Evolutionary conservation across 1,140 invertebrate species (phyloP).

Genomic region (Drosophila tristis): DNA sequence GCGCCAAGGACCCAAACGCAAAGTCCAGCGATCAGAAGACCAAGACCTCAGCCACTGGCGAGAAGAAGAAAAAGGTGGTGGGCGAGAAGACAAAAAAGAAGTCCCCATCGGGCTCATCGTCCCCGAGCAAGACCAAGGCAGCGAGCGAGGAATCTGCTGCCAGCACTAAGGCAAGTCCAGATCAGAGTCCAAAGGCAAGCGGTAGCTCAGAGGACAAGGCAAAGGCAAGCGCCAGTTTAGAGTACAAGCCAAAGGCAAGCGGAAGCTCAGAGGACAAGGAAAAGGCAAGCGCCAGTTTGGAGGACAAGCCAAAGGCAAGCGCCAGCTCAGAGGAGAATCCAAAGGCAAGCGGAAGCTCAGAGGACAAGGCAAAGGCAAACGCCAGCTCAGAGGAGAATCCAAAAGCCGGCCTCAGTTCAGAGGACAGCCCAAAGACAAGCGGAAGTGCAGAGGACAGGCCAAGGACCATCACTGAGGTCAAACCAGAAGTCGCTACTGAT

Average conservation of each 20-base stretch:
- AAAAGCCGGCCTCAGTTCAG: slow-evolving; percentile 1
- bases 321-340: slow-evolving; percentile 8
- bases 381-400: slow-evolving; percentile 5
- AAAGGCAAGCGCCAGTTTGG: not conserved
- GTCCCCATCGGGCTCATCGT: slow-evolving; percentile 19
- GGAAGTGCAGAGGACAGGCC: slow-evolving; percentile 10
- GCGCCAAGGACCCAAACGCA: slow-evolving; percentile 9
- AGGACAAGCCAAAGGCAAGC: slow-evolving; percentile 6
- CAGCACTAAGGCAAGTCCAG: slow-evolving; percentile 11
- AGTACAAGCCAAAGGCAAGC: slow-evolving; percentile 14
- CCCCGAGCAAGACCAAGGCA: slow-evolving; percentile 32
- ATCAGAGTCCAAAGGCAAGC: slow-evolving; percentile 12
- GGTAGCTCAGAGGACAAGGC: not conserved
- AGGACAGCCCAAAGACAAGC: slow-evolving; percentile 14
- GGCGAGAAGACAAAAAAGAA: slow-evolving; percentile 39
- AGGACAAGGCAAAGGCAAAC: not conserved
- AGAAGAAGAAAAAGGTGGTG: slow-evolving; percentile 49
- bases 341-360: not conserved
- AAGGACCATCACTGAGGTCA: slow-evolving; percentile 7
- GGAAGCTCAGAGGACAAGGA: slow-evolving; percentile 4
- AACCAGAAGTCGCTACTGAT: not conserved
- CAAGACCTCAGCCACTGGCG: slow-evolving; percentile 45
- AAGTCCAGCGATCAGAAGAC: slow-evolving; percentile 51
- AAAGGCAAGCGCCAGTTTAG: not conserved
- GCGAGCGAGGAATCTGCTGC: not conserved